Evolutionary conservation across 2,797 vertebrate species (phyloP).

Genomic region (Euthynnus affinis): DNA sequence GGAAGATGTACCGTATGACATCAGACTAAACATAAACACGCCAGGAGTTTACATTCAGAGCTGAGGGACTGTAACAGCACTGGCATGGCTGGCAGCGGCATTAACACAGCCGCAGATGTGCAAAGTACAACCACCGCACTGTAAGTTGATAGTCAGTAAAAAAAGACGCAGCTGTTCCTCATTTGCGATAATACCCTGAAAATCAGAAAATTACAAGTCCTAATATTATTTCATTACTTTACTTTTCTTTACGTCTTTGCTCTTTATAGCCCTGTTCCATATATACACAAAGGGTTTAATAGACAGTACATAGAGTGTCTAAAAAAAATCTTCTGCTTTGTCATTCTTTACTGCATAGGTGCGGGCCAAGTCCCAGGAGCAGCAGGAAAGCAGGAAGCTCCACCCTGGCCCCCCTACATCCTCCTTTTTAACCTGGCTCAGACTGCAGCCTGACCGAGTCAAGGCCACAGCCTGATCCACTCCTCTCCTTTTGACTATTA

Average conservation of each 20-base stretch:
- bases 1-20: slow-evolving; percentile 43
- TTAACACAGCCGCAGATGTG: slow-evolving; percentile 47
- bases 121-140: slow-evolving; percentile 13
- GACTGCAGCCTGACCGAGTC: slow-evolving; percentile 48
- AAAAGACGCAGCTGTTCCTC: slow-evolving; percentile 48
- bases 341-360: slow-evolving; percentile 51
- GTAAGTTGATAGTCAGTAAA: neutral
- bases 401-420: slow-evolving; percentile 49
- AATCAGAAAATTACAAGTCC: slow-evolving; percentile 59
- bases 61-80: slow-evolving; percentile 26
- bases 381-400: slow-evolving; percentile 71
- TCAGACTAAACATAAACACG: slow-evolving; percentile 73
- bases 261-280: slow-evolving; percentile 13
- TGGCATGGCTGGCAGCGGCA: slow-evolving; percentile 43
- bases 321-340: slow-evolving; percentile 42
- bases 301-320: slow-evolving; percentile 34
- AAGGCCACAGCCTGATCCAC: slow-evolving; percentile 44
- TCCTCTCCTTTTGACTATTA: slow-evolving; percentile 31
- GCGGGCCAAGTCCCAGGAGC: slow-evolving; percentile 23
- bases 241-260: slow-evolving; percentile 36
- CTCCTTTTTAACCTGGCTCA: slow-evolving; percentile 58
- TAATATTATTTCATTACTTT: slow-evolving; percentile 53
- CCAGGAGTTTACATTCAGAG: slow-evolving; percentile 53
- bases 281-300: neutral
- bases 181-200: slow-evolving; percentile 41